phyloP scores from a whole-genome alignment of 2,113 vertebrate species.

The Urocitellus parryii region DNA sequence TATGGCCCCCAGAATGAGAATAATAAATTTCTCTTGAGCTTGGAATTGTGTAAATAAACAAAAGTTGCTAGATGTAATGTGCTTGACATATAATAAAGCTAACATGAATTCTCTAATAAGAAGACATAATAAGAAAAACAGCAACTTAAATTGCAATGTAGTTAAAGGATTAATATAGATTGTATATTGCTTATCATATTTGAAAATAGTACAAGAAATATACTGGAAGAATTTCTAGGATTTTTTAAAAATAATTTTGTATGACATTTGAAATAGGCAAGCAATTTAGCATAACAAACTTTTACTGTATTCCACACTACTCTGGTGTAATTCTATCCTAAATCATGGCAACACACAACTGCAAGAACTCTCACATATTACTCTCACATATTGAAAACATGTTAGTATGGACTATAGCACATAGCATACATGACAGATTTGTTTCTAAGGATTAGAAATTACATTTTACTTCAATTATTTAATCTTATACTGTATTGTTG shows the following conservation, averaged over 20 bases:
- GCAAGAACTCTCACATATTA: neutral
- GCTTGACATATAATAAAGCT: neutral
- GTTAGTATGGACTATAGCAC: neutral
- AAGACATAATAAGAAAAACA: neutral
- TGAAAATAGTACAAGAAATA: constrained; percentile 11
- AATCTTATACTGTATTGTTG: neutral
- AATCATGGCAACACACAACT: constrained; percentile 35
- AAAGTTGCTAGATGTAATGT: neutral
- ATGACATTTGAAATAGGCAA: neutral
- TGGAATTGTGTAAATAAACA: neutral
- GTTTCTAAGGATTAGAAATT: constrained; percentile 39
- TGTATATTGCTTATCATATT: neutral
- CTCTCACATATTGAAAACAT: neutral
- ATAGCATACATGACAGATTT: neutral
- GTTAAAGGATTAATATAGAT: neutral
- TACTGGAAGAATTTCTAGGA: neutral
- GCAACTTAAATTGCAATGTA: neutral
- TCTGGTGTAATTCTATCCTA: neutral
- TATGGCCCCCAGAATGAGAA: neutral
- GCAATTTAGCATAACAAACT: neutral
- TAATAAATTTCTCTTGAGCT: neutral
- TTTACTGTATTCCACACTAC: neutral
- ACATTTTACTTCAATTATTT: constrained; percentile 7
- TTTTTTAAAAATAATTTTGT: constrained; percentile 10
- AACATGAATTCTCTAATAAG: neutral